Base-by-base conservation (phyloP, 2,888 invertebrate species). In the Ephialtes manifestator region DNA sequence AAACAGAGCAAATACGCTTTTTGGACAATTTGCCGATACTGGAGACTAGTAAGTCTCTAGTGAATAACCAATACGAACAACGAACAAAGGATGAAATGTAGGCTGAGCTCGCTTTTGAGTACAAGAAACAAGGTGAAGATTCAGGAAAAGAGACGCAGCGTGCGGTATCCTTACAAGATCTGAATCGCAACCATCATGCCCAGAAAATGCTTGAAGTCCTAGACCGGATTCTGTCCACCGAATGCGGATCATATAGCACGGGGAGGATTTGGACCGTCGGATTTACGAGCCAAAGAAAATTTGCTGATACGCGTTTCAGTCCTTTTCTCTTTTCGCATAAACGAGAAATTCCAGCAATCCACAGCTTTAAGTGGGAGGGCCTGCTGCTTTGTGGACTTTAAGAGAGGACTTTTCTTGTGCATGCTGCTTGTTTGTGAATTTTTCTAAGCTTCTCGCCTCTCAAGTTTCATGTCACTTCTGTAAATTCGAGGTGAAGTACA, bases 31-130 rank as follows among this genome's bases (percentile, higher is more conserved):
- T n/a, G n/a, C n/a, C n/a, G n/a, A n/a, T n/a, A n/a, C n/a, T n/a
- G n/a, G n/a, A n/a, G n/a, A n/a, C n/a, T n/a, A n/a, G n/a, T n/a
- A n/a, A n/a, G n/a, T n/a, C n/a, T n/a, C n/a, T n/a, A n/a, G n/a
- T n/a, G n/a, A n/a, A n/a, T n/a, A n/a, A n/a, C n/a, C n/a, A n/a
- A n/a, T n/a, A n/a, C n/a, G n/a, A n/a, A n/a, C n/a, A n/a, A n/a
- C n/a, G n/a, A n/a, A n/a, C n/a, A n/a, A n/a, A n/a, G n/a, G n/a
- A n/a, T n/a, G n/a, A n/a, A n/a, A n/a, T n/a, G n/a, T n/a, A n/a
- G 68, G 60, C 77, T 46, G 55, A 65, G 68, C 43, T 55, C 67
- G 58, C 48, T 39, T 74, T 55, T 20, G 68, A 55, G 81, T 7
- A 28, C 48, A 74, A 31, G 20, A 53, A 60, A 63, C 24, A 31